Percentiles rank a stretch among this genome's conserved stretches.
Evolutionary conservation across 2,113 vertebrate genomes (phyloP).

Genomic region (Gallinago jamesoni): DNA sequence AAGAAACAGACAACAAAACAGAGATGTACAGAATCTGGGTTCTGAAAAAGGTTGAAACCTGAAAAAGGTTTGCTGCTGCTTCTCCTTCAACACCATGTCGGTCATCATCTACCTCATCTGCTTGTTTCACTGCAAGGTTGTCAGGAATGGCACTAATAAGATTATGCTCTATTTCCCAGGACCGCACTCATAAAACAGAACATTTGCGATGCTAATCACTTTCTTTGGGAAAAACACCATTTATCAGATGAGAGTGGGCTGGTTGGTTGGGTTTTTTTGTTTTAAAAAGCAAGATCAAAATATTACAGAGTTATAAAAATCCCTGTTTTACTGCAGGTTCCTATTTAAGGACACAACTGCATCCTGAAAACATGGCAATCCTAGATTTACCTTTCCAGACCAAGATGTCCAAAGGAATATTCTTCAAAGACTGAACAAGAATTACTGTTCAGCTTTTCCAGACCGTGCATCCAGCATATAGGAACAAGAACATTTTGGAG

Average conservation of each 20-base stretch:
- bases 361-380: background rate
- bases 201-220: background rate
- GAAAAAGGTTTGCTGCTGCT: background rate
- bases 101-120: background rate
- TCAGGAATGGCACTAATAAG: background rate
- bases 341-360: background rate
- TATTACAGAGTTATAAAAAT: background rate
- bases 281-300: background rate
- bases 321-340: background rate
- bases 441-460: background rate
- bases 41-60: no score
- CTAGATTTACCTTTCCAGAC: background rate
- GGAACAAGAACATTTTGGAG: background rate
- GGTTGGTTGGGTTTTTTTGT: background rate
- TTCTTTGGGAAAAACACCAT: background rate
- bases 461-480: background rate
- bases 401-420: background rate
- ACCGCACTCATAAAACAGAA: background rate
- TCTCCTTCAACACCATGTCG: background rate
- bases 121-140: background rate
- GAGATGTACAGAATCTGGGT: background rate
- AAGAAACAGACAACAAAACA: background rate
- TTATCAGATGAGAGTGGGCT: background rate
- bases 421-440: background rate
- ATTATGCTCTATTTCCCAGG: slow-evolving; percentile 10